A percentile compares a stretch with the other conserved stretches of the same genome.
These are phyloP conservation scores for Pachyuromys duprasi DNA, from an alignment of 2,797 vertebrate genomes.

Conservation along the genomic window DNA sequence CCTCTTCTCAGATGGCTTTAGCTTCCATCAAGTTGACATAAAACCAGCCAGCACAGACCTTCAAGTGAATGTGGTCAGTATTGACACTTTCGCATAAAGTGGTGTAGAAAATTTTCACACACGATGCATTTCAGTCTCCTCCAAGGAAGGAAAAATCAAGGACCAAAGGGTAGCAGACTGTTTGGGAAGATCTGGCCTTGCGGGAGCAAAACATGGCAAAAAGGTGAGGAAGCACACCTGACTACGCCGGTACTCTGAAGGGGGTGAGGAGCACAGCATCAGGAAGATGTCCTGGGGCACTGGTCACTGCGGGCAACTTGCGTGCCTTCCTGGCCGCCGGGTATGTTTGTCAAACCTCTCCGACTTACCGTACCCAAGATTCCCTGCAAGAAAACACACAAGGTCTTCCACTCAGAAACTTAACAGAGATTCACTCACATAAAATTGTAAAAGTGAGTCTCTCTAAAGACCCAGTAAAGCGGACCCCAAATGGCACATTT, in stretches of 20 bases:
- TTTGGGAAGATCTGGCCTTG: background rate
- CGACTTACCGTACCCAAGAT: background rate
- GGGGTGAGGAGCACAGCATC: background rate
- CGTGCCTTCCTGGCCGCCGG: background rate
- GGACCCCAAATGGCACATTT: rapidly evolving
- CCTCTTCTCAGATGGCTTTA: background rate
- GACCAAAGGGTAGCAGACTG: background rate
- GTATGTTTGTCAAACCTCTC: background rate
- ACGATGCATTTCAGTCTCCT: background rate
- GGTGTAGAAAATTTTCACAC: background rate
- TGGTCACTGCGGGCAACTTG: rapidly evolving
- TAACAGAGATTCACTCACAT: background rate
- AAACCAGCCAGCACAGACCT: background rate
- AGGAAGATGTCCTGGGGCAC: background rate
- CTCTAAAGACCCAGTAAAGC: background rate
- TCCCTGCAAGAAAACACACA: background rate
- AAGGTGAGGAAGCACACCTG: rapidly evolving
- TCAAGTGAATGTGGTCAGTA: background rate
- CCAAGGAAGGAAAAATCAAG: background rate
- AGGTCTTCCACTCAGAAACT: background rate
- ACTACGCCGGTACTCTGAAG: background rate
- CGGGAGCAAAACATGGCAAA: no score
- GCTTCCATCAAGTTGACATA: background rate
- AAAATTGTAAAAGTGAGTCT: background rate
- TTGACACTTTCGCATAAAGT: background rate